phyloP scores from a whole-genome alignment of 2,888 invertebrate genomes.

The Ectropis crepuscularia region DNA sequence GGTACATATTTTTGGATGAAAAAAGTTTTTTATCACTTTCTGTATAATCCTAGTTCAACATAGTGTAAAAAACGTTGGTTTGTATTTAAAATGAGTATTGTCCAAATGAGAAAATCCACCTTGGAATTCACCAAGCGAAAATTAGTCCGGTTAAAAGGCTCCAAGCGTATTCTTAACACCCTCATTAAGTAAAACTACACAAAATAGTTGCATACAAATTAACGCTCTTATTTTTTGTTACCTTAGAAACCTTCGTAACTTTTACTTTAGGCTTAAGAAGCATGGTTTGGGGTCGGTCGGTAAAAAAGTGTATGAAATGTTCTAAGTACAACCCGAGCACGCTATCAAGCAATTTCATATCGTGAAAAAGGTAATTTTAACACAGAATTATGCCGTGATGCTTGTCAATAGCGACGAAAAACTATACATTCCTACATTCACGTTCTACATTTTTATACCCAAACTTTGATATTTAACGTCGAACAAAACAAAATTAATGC shows the following conservation, averaged over 20 bases:
- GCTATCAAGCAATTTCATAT: constrained; percentile 23
- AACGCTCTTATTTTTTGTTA: constrained; percentile 22
- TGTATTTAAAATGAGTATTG: constrained; percentile 41
- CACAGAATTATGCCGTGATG: constrained; percentile 24
- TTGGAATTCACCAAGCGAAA: constrained; percentile 50
- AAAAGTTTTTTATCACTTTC: too few species aligned
- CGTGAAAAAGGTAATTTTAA: constrained; percentile 21
- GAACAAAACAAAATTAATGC: constrained; percentile 57
- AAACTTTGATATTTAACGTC: constrained; percentile 26
- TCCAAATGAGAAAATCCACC: constrained; percentile 52
- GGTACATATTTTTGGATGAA: too few species aligned
- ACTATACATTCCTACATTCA: constrained; percentile 31
- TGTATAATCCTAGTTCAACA: background rate
- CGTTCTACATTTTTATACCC: constrained; percentile 15
- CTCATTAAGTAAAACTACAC: constrained; percentile 36
- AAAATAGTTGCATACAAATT: constrained; percentile 34
- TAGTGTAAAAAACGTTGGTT: constrained; percentile 38
- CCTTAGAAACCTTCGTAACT: constrained; percentile 7
- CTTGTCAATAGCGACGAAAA: constrained; percentile 25
- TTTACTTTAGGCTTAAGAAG: constrained; percentile 6
- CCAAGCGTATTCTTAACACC: constrained; percentile 32
- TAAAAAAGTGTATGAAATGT: constrained; percentile 16
- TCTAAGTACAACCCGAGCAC: constrained; percentile 13
- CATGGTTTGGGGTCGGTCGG: constrained; percentile 3
- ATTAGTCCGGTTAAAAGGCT: constrained; percentile 44